Conservation (phyloP, 2,888 invertebrate genomes). For the Leptinotarsa rubiginosa region DNA sequence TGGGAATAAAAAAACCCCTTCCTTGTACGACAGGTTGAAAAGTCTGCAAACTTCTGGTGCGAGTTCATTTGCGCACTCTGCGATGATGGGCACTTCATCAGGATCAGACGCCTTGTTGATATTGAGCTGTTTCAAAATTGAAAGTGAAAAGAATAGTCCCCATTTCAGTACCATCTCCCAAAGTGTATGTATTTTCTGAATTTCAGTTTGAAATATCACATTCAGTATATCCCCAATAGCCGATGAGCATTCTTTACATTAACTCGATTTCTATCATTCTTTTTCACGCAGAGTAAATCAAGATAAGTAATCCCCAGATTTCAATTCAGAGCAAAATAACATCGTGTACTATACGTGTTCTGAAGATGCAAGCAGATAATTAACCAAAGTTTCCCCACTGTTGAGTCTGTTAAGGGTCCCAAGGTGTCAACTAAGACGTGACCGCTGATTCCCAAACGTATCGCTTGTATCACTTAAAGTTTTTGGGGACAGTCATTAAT, state of each 20-base stretch:
- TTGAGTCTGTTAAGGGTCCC: conserved; percentile 58
- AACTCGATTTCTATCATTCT: conserved; percentile 11
- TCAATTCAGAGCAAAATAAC: conserved; percentile 9
- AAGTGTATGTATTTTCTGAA: no score
- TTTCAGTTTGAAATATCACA: not conserved
- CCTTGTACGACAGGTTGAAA: no score
- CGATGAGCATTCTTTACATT: not conserved
- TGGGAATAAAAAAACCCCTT: no score
- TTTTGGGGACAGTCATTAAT: conserved; percentile 15
- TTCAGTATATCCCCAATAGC: not conserved
- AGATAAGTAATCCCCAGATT: conserved; percentile 16
- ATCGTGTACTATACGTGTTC: conserved; percentile 17
- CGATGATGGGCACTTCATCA: no score
- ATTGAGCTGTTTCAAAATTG: no score
- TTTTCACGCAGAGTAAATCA: conserved; percentile 16
- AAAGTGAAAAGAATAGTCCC: no score
- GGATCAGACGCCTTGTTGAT: no score
- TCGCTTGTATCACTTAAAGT: conserved; percentile 65
- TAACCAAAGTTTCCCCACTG: conserved; percentile 25
- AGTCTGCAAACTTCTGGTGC: no score
- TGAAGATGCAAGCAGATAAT: conserved; percentile 27
- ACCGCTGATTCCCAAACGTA: conserved; percentile 62
- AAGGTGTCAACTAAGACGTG: conserved; percentile 59
- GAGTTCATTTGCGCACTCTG: no score
- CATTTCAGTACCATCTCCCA: no score